phyloP scores from a whole-genome alignment of 64 coral and sea anemone species.

The Actinia tenebrosa region DNA sequence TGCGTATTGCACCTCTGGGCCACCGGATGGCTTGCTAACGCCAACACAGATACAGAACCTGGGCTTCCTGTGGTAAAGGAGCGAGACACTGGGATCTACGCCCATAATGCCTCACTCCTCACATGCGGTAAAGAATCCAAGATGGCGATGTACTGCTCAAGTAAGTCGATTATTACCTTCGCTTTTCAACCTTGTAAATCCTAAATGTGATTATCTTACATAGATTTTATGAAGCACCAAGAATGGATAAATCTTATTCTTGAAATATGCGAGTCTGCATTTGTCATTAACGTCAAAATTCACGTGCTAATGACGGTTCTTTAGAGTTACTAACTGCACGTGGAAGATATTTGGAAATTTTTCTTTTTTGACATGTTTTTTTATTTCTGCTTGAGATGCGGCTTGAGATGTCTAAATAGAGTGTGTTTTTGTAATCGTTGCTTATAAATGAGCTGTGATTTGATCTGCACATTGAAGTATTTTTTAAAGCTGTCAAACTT shows the following conservation, averaged over 20 bases:
- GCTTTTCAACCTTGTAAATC: not conserved
- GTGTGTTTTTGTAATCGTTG: not conserved
- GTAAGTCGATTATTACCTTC: constrained; percentile 20
- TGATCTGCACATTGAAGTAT: not conserved
- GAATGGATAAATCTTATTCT: not conserved
- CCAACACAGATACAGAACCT: too few relatives aligned
- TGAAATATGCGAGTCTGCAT: not conserved
- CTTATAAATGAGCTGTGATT: not conserved
- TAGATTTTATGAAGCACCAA: not conserved
- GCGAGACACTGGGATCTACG: not conserved
- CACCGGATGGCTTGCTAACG: too few relatives aligned
- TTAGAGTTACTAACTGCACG: not conserved
- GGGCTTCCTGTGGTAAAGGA: too few relatives aligned
- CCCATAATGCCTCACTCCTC: constrained; percentile 40
- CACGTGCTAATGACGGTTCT: not conserved
- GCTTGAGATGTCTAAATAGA: not conserved
- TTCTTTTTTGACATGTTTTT: not conserved
- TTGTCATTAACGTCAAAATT: not conserved
- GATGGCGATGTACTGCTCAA: constrained; percentile 73
- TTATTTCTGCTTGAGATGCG: not conserved
- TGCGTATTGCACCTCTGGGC: too few relatives aligned
- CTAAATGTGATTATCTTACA: not conserved
- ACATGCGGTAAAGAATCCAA: constrained; percentile 61
- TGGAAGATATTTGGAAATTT: not conserved
- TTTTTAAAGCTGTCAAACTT: not conserved